Percentiles rank a stretch among this genome's conserved stretches.
These are phyloP conservation scores for Hydropotes inermis DNA, from an alignment of 2,113 vertebrate species.

Conservation along the genomic window DNA sequence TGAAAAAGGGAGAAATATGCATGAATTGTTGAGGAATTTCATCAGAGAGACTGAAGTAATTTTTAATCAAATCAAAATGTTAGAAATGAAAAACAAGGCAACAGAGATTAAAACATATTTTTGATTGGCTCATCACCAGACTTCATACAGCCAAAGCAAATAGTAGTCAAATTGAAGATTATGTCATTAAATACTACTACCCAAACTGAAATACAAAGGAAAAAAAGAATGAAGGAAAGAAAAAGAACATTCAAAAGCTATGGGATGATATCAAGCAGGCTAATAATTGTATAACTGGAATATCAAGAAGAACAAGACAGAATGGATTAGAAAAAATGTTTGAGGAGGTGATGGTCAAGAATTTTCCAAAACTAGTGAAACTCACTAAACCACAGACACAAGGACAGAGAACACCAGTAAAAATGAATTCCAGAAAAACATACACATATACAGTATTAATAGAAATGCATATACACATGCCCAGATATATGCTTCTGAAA, in stretches of 20 bases:
- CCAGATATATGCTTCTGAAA: neutral
- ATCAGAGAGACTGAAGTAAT: neutral
- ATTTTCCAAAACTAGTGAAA: neutral
- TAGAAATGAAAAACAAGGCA: neutral
- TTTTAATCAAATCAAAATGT: neutral
- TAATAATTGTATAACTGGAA: neutral
- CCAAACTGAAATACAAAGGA: neutral
- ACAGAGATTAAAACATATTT: neutral
- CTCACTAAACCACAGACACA: neutral
- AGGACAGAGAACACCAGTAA: neutral
- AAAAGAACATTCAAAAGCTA: neutral
- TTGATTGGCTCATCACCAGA: neutral
- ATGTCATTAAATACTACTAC: neutral
- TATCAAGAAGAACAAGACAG: neutral
- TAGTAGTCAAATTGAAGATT: neutral
- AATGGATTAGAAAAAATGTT: neutral
- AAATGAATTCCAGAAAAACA: neutral
- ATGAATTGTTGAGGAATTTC: neutral
- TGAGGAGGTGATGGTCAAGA: neutral
- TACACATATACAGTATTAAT: neutral
- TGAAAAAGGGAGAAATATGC: neutral
- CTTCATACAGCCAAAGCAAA: neutral
- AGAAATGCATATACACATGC: accelerated
- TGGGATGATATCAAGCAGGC: neutral
- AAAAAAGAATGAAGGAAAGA: neutral